Base-by-base conservation (phyloP, 2,113 vertebrate genomes). In the Dunckerocampus dactyliophorus region DNA sequence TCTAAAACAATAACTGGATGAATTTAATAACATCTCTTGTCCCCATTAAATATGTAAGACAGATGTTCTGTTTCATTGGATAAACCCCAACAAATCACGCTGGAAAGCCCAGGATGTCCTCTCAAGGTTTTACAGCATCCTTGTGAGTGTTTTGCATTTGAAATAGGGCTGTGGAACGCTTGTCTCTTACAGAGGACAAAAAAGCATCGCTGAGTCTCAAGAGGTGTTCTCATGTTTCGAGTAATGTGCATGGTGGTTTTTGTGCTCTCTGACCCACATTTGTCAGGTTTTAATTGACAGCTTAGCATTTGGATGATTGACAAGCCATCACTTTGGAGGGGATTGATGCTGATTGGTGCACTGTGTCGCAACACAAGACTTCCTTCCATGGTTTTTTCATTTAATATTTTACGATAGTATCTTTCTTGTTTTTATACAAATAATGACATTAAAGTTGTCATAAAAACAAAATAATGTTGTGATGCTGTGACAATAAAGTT, bases 221-320 rank as follows among this genome's bases (percentile, higher is more conserved):
- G 24, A 66, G 47, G 22, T 17, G 4, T 11, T 59, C 21, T 51
- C 47, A 17, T 72, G 58, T 15, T 9, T 42, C 22, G 34, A 54
- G 58, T 37, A 21, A 70, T 6, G 28, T 16, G 20, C 34, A 51
- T 2, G 43, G 13, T 12, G 12, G 34, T 47, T 45, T 16, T 37
- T 58, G 77, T 34, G 60, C 60, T 22, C 43, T 72, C 46, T 50
- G 24, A 59, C 24, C 54, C 53, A 50, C 67, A 49, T 61, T 51
- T 71, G 62, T 53, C n/a, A 42, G 53, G 37, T 28, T 74, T 59
- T 87, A 87, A 87, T 86, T 89, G 85, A 75, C 82, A 83, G 77
- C 6, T 53, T 84, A 85, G 84, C 85, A 89, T 89, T 87, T 88
- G 66, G 70, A 51, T 69, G 69, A 80, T 62, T 74, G 82, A 65